Percentiles rank a stretch among this genome's conserved stretches.
phyloP scores from a whole-genome alignment of 2,888 invertebrate species.

The Drosophila incognita region DNA sequence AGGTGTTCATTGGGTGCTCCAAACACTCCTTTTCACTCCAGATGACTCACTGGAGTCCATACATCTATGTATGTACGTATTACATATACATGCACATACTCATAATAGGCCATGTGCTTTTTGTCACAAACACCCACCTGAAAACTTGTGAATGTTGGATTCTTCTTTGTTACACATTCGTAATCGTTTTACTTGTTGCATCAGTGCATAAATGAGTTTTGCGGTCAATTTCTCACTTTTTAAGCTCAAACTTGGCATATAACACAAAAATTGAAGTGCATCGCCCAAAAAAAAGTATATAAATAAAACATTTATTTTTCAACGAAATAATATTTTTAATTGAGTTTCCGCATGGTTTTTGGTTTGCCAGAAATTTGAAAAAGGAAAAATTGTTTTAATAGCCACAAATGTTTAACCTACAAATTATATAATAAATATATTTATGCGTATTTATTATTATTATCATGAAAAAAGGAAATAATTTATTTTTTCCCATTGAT shows the following conservation, averaged over 20 bases:
- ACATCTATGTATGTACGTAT: not conserved
- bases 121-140: not conserved
- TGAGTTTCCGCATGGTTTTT: no score
- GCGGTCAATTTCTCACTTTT: not conserved
- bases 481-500: no score
- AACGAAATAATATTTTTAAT: no score
- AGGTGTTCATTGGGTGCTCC: conserved; percentile 19
- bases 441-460: not conserved
- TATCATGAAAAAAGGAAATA: no score
- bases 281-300: no score
- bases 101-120: not conserved
- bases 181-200: not conserved
- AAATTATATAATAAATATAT: no score
- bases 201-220: not conserved
- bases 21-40: conserved; percentile 18
- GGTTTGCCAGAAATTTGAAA: no score
- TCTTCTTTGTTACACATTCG: not conserved
- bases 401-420: no score
- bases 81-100: not conserved
- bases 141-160: not conserved
- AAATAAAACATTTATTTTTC: no score
- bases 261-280: no score
- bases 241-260: not conserved
- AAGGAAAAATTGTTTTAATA: no score
- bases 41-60: conserved; percentile 9